Conservation (phyloP, 2,797 vertebrate species). For the Calcarius lapponicus region DNA sequence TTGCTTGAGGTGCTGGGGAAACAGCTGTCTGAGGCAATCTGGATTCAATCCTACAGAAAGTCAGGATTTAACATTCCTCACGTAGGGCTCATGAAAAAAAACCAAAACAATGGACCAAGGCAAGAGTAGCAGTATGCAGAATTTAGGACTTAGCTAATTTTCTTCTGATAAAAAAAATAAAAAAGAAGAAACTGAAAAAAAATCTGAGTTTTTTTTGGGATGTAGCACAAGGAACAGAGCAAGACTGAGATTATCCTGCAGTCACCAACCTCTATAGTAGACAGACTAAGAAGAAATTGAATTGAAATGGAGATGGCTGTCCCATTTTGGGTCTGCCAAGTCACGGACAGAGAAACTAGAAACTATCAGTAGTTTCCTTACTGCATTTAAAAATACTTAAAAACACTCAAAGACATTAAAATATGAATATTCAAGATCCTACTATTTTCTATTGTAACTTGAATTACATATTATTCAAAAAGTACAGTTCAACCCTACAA, state of each 20-base stretch:
- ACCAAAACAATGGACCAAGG: not conserved
- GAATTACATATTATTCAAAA: not conserved
- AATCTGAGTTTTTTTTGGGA: not conserved
- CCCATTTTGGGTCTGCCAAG: not conserved
- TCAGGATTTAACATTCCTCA: not conserved
- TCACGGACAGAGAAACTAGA: not conserved
- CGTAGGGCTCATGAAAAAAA: not conserved
- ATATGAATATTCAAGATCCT: not conserved
- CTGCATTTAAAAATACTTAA: not conserved
- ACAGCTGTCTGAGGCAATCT: not conserved
- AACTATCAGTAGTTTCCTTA: not conserved
- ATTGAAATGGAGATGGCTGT: not conserved
- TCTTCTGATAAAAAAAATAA: not conserved
- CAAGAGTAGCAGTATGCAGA: not conserved
- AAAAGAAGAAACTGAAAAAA: not conserved
- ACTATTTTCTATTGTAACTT: not conserved
- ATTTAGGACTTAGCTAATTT: not conserved
- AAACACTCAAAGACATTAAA: not conserved
- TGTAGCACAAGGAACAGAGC: not conserved
- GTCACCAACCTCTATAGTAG: not conserved
- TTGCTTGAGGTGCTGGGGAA: not conserved
- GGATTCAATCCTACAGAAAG: not conserved
- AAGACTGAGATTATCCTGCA: not conserved
- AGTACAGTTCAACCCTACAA: not conserved
- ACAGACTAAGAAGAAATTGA: not conserved